These are phyloP conservation scores for Chaetodon auriga DNA, from an alignment of 2,113 vertebrate species.

Conservation along the genomic window DNA sequence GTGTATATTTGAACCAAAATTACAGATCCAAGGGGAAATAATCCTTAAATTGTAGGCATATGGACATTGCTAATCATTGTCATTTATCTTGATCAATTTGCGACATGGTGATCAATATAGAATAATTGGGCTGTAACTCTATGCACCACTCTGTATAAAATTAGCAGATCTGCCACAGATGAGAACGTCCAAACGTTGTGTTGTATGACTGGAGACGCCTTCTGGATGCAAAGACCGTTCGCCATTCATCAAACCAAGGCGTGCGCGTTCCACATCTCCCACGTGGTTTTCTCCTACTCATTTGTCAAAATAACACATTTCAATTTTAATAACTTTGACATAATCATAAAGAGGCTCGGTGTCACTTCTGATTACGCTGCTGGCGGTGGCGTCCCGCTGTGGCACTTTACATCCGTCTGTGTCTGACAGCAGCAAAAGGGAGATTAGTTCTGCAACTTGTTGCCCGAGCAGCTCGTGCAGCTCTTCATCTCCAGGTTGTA, in stretches of 20 bases:
- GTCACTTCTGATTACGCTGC: conserved; percentile 56
- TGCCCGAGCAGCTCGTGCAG: not conserved
- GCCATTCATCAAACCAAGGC: conserved; percentile 28
- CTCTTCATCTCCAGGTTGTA: conserved; percentile 6
- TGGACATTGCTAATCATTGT: not conserved
- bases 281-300: conserved; percentile 7
- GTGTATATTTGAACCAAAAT: not conserved
- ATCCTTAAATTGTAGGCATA: not conserved
- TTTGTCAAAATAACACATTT: conserved; percentile 61
- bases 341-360: conserved; percentile 52
- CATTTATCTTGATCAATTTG: not conserved
- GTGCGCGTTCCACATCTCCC: conserved; percentile 7
- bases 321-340: conserved; percentile 49
- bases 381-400: conserved; percentile 16
- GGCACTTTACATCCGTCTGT: conserved; percentile 30
- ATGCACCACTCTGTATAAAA: not conserved
- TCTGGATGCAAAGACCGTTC: conserved; percentile 6
- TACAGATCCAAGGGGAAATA: not conserved
- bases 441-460: conserved; percentile 44
- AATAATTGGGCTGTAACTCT: not conserved
- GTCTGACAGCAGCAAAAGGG: conserved; percentile 40
- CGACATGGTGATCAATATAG: not conserved
- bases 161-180: not conserved
- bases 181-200: not conserved
- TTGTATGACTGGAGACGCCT: not conserved